These are phyloP conservation scores for Anorthoa munda DNA, from an alignment of 2,888 invertebrate genomes.

Conservation along the genomic window DNA sequence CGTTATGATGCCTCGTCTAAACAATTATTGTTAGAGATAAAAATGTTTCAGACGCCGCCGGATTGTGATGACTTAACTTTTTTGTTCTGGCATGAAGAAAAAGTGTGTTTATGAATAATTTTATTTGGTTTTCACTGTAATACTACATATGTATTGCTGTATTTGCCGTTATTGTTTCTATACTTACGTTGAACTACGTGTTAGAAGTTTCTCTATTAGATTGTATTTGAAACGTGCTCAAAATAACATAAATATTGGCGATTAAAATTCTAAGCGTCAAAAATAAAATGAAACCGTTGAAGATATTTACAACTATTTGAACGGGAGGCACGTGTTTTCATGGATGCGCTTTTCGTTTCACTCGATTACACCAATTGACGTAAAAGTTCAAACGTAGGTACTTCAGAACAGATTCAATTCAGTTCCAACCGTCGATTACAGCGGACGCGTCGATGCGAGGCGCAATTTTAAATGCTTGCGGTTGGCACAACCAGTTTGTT, in stretches of 20 bases:
- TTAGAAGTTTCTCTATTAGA: constrained; percentile 10
- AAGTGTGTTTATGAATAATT: constrained; percentile 47
- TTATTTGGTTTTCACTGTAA: constrained; percentile 34
- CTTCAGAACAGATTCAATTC: constrained; percentile 71
- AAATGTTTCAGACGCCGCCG: constrained; percentile 52
- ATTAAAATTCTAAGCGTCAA: not conserved
- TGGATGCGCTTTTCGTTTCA: constrained; percentile 37
- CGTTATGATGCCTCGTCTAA: constrained; percentile 56
- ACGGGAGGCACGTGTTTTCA: constrained; percentile 24
- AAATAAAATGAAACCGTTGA: constrained; percentile 3
- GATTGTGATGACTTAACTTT: constrained; percentile 44
- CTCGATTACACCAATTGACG: constrained; percentile 46
- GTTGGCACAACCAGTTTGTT: constrained; percentile 71
- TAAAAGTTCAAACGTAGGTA: constrained; percentile 61
- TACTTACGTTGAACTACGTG: not conserved
- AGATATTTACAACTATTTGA: constrained; percentile 24
- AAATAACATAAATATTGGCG: constrained; percentile 7
- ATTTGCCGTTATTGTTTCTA: not conserved
- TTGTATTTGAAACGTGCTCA: constrained; percentile 15
- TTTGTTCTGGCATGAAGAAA: constrained; percentile 25
- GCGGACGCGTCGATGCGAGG: constrained; percentile 71
- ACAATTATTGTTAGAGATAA: constrained; percentile 58
- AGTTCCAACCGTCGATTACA: constrained; percentile 72
- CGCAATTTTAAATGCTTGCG: constrained; percentile 82
- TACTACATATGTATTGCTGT: constrained; percentile 26